Percentiles rank a stretch among this genome's conserved stretches.
phyloP scores from a whole-genome alignment of 2,888 invertebrate species.

The Globia sparganii region DNA sequence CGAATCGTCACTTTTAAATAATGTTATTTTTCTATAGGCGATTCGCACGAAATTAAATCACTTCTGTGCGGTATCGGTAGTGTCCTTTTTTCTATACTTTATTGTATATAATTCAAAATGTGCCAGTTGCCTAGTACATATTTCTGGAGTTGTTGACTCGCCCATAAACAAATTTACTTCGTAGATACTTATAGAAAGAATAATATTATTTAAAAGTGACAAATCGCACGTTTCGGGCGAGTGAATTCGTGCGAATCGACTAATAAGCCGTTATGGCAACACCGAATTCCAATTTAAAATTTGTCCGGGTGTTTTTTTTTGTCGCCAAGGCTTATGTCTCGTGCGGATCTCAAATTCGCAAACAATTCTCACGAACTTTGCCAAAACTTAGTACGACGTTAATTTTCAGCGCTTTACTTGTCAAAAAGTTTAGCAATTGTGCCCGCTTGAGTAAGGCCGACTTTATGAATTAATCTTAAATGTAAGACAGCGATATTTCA shows the following conservation, averaged over 20 bases:
- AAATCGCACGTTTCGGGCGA: not conserved
- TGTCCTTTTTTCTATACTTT: not conserved
- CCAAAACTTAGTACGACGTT: constrained; percentile 74
- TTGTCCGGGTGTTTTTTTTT: constrained; percentile 52
- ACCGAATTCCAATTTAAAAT: constrained; percentile 38
- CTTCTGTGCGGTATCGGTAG: not conserved
- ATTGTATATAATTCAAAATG: not conserved
- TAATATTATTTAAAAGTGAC: too few relatives aligned
- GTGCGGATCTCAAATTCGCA: constrained; percentile 50
- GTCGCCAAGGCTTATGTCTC: constrained; percentile 42
- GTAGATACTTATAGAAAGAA: not conserved
- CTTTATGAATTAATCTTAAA: constrained; percentile 80
- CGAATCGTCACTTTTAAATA: not conserved
- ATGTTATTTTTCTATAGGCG: not conserved
- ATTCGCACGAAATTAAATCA: not conserved
- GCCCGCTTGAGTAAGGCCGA: constrained; percentile 75
- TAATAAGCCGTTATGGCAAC: constrained; percentile 3
- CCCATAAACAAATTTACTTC: too few relatives aligned
- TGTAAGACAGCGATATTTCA: constrained; percentile 75
- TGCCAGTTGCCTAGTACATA: too few relatives aligned
- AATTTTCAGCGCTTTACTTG: constrained; percentile 81
- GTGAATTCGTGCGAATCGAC: not conserved
- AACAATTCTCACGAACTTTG: constrained; percentile 67
- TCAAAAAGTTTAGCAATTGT: constrained; percentile 83
- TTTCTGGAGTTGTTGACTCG: too few relatives aligned